Conservation (phyloP, 1,140 invertebrate genomes). For the Oscheius sp. region DNA sequence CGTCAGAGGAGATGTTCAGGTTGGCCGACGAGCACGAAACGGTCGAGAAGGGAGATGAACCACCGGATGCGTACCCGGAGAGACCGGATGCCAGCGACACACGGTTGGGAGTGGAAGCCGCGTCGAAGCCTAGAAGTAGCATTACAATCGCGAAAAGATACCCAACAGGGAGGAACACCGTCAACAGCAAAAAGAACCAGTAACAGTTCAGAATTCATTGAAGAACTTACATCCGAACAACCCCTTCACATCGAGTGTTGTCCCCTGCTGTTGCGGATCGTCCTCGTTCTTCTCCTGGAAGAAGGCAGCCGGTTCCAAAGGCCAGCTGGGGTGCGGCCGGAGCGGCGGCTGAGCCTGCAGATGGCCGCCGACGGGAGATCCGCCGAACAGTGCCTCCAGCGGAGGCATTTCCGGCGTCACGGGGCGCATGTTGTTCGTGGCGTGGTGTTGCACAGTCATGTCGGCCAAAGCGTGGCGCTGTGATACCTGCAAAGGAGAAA, state of each 20-base stretch:
- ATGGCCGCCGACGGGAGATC: background rate
- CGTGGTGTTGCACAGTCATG: background rate
- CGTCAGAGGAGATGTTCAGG: background rate
- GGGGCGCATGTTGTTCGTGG: background rate
- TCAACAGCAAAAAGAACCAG: too few relatives aligned
- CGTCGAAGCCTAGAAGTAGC: background rate
- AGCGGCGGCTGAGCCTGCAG: slow-evolving; percentile 6
- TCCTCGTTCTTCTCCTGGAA: slow-evolving; percentile 6
- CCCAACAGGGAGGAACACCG: too few relatives aligned
- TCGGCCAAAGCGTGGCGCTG: slow-evolving; percentile 21
- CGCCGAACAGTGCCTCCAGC: slow-evolving; percentile 10
- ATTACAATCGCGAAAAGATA: too few relatives aligned
- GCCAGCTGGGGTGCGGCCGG: slow-evolving; percentile 35
- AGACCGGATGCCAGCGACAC: background rate
- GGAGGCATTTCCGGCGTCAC: background rate
- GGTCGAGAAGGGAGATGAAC: background rate
- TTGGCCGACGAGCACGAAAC: background rate
- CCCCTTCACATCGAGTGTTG: background rate
- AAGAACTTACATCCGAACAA: background rate
- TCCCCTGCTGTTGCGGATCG: background rate
- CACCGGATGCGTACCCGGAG: background rate
- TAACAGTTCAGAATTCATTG: too few relatives aligned
- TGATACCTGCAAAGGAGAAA: slow-evolving; percentile 8
- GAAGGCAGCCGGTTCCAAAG: slow-evolving; percentile 26
- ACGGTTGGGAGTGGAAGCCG: background rate